Evolutionary conservation across 2,113 vertebrate species (phyloP), one percentile per base, ranked within the genome.

Genomic region (Megaceryle torquata): DNA sequence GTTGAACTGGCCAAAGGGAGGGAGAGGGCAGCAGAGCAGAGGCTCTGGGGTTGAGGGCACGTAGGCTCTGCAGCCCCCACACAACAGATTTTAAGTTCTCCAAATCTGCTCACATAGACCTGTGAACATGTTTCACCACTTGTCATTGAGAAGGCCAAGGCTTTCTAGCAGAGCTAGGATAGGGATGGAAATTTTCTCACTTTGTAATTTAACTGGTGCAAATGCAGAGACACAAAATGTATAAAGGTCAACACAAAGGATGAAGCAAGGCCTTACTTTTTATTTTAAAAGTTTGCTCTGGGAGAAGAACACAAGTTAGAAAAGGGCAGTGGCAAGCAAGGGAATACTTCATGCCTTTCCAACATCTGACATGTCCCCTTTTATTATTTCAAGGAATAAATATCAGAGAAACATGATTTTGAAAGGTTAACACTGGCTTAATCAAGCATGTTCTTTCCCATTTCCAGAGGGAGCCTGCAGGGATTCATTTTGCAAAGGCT

Each of bases 301-400:
- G 63, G 87, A 91, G 75, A 82, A 33, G 54, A 95, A 67, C 39
- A 28, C 67, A 51, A 74, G 63, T 31, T 63, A 51, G 64, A 93
- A 95, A 95, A 96, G 88, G 91, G 82, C 87, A 95, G 83, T 19
- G 51, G 60, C 41, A 91, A 74, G 64, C 74, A 91, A 63, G 31
- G 70, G 31, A 93, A 43, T 83, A 77, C 60, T 24, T 74, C 59
- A 77, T 31, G 63, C 50, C n/a, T 86, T 91, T 88, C 94, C 29
- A 46, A 74, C 33, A 88, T 70, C 75, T 91, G 70, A 87, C 85
- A 94, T 54, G 85, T 91, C 75, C 51, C 15, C 37, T 96, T 95
- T 93, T 88, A 88, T 96, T 94, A 93, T 88, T 96, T 89, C 82
- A 91, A 12, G 81, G 68, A 95, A 88, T 80, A 96, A 96, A 96